A percentile compares a stretch with the other conserved stretches of the same genome.
These are phyloP conservation scores for Tragulus kanchil DNA, from an alignment of 2,113 vertebrate species.

Conservation along the genomic window DNA sequence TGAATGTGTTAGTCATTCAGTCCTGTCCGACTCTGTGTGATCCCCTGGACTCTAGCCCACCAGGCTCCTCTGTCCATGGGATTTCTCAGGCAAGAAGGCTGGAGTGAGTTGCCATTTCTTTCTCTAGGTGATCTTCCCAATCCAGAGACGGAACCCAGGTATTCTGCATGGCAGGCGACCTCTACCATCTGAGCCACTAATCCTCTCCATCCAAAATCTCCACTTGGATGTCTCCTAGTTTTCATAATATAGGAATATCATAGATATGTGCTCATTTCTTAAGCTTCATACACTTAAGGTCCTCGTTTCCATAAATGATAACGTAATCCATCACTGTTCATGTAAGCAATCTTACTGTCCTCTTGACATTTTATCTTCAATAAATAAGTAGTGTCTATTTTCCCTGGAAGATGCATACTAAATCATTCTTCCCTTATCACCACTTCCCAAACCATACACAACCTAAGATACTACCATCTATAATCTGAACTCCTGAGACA, in stretches of 20 bases:
- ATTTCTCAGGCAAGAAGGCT: too few species aligned
- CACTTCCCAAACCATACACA: background rate
- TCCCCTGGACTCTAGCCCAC: too few species aligned
- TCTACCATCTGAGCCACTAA: too few species aligned
- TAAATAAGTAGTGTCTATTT: background rate
- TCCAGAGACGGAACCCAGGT: too few species aligned
- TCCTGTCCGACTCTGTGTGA: too few species aligned
- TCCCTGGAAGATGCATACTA: conserved; percentile 22
- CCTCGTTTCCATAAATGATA: background rate
- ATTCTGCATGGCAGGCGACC: too few species aligned
- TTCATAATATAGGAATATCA: conserved; percentile 10
- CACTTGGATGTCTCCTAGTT: background rate
- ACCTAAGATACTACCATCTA: background rate
- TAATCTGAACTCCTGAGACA: background rate
- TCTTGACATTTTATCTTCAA: background rate
- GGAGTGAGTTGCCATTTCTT: too few species aligned
- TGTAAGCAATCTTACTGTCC: background rate
- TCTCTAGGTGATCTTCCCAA: too few species aligned
- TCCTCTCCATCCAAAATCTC: conserved; percentile 38
- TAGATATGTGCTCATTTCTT: conserved; percentile 16
- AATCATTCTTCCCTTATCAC: conserved; percentile 42
- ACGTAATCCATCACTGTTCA: background rate
- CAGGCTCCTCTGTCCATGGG: too few species aligned
- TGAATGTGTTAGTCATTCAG: too few species aligned
- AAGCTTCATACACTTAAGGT: background rate